phyloP scores from a whole-genome alignment of 2,888 invertebrate genomes.

The Tetranychus truncatus region DNA sequence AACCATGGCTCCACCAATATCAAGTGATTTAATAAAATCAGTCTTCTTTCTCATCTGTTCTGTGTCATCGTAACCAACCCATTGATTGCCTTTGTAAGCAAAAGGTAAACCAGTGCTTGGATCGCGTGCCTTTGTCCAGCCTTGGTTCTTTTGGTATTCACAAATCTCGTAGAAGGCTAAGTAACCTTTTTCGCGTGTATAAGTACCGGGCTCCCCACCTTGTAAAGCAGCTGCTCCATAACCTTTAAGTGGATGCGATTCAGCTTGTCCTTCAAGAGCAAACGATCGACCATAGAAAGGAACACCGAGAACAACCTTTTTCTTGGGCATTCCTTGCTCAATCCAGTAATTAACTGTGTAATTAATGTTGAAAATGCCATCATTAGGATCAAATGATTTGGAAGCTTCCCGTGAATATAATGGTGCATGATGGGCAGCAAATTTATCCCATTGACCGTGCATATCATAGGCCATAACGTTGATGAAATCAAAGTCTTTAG shows the following conservation, averaged over 20 bases:
- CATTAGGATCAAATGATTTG: conserved; percentile 30
- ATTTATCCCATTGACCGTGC: conserved; percentile 79
- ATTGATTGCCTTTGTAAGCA: conserved; percentile 65
- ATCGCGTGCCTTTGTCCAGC: neutral
- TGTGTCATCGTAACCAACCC: conserved; percentile 82
- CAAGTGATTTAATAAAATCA: conserved; percentile 61
- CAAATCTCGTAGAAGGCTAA: conserved; percentile 6
- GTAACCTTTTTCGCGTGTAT: neutral
- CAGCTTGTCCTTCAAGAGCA: conserved; percentile 40
- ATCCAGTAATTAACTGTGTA: conserved; percentile 64
- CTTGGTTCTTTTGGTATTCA: neutral
- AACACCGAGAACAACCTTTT: conserved; percentile 56
- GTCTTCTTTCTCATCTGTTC: conserved; percentile 61
- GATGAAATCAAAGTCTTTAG: conserved; percentile 56
- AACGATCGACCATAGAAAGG: conserved; percentile 63
- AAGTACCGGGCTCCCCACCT: neutral
- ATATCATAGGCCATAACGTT: conserved; percentile 78
- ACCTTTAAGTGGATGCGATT: neutral
- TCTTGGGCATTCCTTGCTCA: conserved; percentile 54
- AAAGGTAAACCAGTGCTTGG: conserved; percentile 55
- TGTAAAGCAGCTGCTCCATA: neutral
- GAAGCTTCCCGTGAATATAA: conserved; percentile 54
- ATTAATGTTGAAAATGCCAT: conserved; percentile 39
- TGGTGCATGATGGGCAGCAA: conserved; percentile 73
- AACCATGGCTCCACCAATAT: conserved; percentile 74